Conservation (phyloP, 1,140 invertebrate species). For the Zaprionus davidi region DNA sequence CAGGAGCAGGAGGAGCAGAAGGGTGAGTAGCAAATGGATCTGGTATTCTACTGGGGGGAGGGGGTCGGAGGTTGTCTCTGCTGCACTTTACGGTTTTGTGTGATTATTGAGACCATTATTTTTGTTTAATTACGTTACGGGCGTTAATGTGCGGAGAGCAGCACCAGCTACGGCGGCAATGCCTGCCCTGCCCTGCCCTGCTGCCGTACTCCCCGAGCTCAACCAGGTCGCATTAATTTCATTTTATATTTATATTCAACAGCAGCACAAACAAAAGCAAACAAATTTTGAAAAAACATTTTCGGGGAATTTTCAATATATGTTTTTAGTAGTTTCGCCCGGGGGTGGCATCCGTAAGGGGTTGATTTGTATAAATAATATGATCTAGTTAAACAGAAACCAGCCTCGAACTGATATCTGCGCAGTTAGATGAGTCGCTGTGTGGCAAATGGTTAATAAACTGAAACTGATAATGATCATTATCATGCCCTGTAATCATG, state of each 20-base stretch:
- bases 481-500: too few relatives aligned
- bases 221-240: constrained; percentile 46
- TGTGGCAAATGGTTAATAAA: not conserved
- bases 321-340: constrained; percentile 27
- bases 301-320: constrained; percentile 45
- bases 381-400: not conserved
- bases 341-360: constrained; percentile 18
- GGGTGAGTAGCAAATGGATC: not conserved
- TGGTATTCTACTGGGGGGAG: constrained; percentile 9
- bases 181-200: constrained; percentile 6
- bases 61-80: constrained; percentile 14
- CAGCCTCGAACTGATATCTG: not conserved
- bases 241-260: constrained; percentile 53
- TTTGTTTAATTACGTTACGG: constrained; percentile 83
- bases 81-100: constrained; percentile 65
- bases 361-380: constrained; percentile 2
- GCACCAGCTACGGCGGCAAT: constrained; percentile 37
- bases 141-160: constrained; percentile 72
- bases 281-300: constrained; percentile 26
- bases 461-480: too few relatives aligned
- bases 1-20: constrained; percentile 6
- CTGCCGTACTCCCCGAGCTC: constrained; percentile 25
- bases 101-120: constrained; percentile 83
- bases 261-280: constrained; percentile 22
- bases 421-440: not conserved